A percentile compares a stretch with the other conserved stretches of the same genome.
phyloP scores from a whole-genome alignment of 2,113 vertebrate species.

The Pseudopodoces humilis region DNA sequence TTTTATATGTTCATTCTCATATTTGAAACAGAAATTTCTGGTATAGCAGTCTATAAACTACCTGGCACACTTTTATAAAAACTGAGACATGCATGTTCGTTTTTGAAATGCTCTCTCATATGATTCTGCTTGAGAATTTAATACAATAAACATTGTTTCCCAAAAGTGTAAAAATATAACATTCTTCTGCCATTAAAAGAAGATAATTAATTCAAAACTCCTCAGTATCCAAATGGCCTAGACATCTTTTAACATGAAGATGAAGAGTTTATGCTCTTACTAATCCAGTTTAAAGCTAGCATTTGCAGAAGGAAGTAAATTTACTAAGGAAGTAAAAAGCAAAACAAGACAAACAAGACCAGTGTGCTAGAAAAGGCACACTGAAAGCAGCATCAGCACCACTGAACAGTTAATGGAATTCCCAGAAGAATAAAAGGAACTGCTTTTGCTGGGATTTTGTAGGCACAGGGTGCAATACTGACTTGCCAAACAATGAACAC shows the following conservation, averaged over 20 bases:
- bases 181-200: constrained; percentile 19
- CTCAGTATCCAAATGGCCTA: constrained; percentile 4
- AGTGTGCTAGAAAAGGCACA: neutral
- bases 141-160: constrained; percentile 44
- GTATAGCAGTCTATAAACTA: neutral
- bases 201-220: neutral
- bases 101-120: neutral
- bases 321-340: neutral
- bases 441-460: neutral
- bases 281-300: neutral
- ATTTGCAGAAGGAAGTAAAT: neutral
- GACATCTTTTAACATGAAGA: neutral
- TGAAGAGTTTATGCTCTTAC: neutral
- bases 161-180: neutral
- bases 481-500: neutral
- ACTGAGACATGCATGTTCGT: neutral
- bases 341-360: neutral
- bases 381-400: neutral
- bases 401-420: neutral
- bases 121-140: constrained; percentile 28
- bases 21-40: neutral
- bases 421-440: neutral
- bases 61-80: neutral
- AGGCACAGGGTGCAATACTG: neutral
- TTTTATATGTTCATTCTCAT: neutral